Evolutionary conservation across 2,888 invertebrate genomes (phyloP).

Genomic region (Tetheella fluctuosa): DNA sequence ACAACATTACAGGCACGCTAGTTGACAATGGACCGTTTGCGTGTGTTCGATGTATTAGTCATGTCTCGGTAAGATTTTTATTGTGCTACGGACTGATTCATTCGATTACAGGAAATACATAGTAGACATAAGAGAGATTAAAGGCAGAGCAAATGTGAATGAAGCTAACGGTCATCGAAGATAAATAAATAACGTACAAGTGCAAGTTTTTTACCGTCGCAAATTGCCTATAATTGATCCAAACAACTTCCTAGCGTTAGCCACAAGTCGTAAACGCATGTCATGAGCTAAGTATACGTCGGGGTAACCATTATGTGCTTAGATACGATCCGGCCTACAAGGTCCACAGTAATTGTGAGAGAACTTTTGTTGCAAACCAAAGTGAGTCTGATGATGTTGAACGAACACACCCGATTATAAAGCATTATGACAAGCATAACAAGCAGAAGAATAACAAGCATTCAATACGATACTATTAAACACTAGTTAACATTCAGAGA

Average conservation of each 20-base stretch:
- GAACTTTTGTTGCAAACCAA: constrained; percentile 40
- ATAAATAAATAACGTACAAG: constrained; percentile 31
- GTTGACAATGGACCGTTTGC: constrained; percentile 24
- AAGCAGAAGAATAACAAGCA: constrained; percentile 9
- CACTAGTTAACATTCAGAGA: constrained; percentile 27
- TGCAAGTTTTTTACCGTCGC: constrained; percentile 54
- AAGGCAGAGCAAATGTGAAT: too few species aligned
- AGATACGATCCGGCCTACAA: constrained; percentile 37
- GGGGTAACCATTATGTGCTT: constrained; percentile 43
- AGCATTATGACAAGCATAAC: too few species aligned
- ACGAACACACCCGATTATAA: constrained; percentile 17
- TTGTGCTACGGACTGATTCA: constrained; percentile 2
- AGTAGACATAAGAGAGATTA: too few species aligned
- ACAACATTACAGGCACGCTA: neutral
- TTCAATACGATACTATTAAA: constrained; percentile 17
- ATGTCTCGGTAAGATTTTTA: constrained; percentile 20
- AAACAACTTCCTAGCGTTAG: constrained; percentile 62
- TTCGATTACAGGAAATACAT: neutral
- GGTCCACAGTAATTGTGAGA: constrained; percentile 46
- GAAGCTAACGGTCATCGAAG: constrained; percentile 39
- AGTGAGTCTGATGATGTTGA: constrained; percentile 32
- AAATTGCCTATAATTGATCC: constrained; percentile 63
- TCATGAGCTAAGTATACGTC: constrained; percentile 35
- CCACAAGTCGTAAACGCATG: constrained; percentile 37
- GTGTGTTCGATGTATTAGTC: constrained; percentile 25